Percentiles rank a stretch among this genome's conserved stretches.
Evolutionary conservation across 2,797 vertebrate genomes (phyloP).

Genomic region (Cyprinodon diabolis): DNA sequence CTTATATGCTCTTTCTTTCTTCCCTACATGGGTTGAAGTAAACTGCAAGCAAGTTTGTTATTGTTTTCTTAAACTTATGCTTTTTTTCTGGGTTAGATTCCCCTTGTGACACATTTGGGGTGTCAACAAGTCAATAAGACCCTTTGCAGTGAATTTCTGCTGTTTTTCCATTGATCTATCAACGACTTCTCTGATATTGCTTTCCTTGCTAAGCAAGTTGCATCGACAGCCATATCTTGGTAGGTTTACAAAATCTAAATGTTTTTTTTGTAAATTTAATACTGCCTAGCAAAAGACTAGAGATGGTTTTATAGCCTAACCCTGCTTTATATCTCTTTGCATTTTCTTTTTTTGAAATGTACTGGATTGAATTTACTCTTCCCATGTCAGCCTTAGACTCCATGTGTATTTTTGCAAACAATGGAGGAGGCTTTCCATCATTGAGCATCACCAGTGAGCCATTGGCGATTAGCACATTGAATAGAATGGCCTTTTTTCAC

Average conservation of each 20-base stretch:
- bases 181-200: background rate
- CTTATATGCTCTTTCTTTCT: background rate
- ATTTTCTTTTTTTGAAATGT: no score
- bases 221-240: background rate
- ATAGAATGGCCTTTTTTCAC: no score
- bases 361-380: no score
- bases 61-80: background rate
- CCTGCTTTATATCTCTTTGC: background rate
- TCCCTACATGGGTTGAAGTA: background rate
- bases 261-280: background rate
- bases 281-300: no score
- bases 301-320: background rate
- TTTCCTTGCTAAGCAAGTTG: background rate
- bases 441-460: no score
- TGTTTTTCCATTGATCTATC: background rate
- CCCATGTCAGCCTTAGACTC: no score
- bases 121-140: background rate
- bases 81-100: no score
- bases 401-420: no score
- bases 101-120: no score
- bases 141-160: background rate
- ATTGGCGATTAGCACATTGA: no score
- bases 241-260: background rate
- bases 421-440: no score
- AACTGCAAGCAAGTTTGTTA: background rate